Evolutionary conservation across 2,113 vertebrate genomes (phyloP), one percentile per base, ranked within the genome.

Genomic region (Strix uralensis): DNA sequence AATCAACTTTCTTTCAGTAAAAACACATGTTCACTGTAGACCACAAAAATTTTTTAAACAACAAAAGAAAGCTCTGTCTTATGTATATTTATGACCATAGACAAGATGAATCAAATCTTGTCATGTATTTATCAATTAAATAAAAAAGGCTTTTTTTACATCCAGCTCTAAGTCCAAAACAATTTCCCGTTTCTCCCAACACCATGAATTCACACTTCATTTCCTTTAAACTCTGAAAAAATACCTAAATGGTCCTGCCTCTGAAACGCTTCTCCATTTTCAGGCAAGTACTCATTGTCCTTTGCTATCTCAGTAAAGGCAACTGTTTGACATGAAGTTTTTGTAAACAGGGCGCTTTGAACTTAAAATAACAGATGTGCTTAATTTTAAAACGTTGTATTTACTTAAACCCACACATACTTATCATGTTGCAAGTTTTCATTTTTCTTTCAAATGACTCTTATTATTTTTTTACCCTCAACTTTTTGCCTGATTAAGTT

Each of bases 21-120:
- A 95, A 96, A 95, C 95, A 97, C 62, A 95, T 95, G 95, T 92
- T 96, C 83, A 4, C 51, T 66, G 81, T 4, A 94, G 89, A 95
- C 87, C 89, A 95, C 94, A 95, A 81, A 83, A 78, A 7, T n/a
- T 34, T 80, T 70, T 90, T 42, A 5, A 90, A 90, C 70, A 94
- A 91, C 86, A 90, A 55, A 92, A 92, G 92, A 70, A 91, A 90
- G 77, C 47, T 90, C 71, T 82, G 27, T 58, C 36, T 2, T 62
- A 30, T 40, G 19, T 69, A 59, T 52, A 63, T 81, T 52, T 86
- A 57, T 42, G 49, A 67, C 36, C 27, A 55, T 4, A 15, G 7
- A 27, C 15, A 74, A 90, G 74, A 91, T 65, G 5, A 94, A 90
- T 49, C 54, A 75, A 61, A 87, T 70, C 74, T 88, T 80, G 71